A percentile compares a stretch with the other conserved stretches of the same genome.
phyloP scores from a whole-genome alignment of 2,113 vertebrate species.

The Fregata magnificens region DNA sequence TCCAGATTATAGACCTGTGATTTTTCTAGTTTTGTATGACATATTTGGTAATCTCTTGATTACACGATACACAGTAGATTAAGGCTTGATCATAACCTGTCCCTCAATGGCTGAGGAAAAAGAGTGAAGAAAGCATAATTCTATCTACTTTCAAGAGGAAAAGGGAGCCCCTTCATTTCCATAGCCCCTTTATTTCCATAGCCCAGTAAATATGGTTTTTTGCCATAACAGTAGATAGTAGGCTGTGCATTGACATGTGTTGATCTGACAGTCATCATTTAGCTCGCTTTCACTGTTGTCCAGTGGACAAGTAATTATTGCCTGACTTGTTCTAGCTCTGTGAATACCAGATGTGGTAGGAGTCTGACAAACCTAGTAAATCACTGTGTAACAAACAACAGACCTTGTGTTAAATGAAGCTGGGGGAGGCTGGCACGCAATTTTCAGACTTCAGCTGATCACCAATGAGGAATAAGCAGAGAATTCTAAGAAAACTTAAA shows the following conservation, averaged over 20 bases:
- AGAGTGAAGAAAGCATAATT: neutral
- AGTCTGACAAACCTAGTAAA: neutral
- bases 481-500: neutral
- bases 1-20: neutral
- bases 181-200: neutral
- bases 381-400: neutral
- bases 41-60: neutral
- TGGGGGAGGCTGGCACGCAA: neutral
- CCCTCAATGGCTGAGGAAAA: neutral
- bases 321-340: neutral
- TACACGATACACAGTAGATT: neutral
- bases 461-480: neutral
- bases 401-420: neutral
- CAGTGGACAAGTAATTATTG: neutral
- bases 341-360: neutral
- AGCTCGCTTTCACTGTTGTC: neutral
- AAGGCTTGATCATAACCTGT: neutral
- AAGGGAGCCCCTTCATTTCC: neutral
- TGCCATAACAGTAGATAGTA: neutral
- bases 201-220: neutral
- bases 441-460: neutral
- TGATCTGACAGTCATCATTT: neutral
- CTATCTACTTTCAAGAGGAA: neutral
- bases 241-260: neutral
- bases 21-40: neutral